Evolutionary conservation across 2,113 vertebrate genomes (phyloP), one percentile per base, ranked within the genome.

Genomic region (Philantomba maxwellii): DNA sequence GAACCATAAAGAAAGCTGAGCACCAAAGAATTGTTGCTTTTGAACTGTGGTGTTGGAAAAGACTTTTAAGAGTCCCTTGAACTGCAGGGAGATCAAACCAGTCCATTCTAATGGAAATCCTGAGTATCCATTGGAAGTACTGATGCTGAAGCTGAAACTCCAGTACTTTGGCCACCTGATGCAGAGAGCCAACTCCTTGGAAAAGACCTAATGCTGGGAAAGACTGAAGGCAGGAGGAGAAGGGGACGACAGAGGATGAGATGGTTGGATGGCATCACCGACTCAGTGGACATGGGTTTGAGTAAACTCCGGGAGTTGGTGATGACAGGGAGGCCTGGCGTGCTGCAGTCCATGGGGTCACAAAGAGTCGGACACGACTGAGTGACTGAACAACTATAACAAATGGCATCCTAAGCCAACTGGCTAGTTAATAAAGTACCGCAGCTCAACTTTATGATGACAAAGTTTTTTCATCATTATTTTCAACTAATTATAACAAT

Each of bases 111-210:
- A 36, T 11, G 17, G n/a, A 19, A 36, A 21, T 70, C 9, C 64
- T 70, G n/a, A 36, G n/a, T 70, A 70, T 21, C n/a, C 64, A 36
- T 21, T 36, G 17, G n/a, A 70, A 70, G 64, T 17, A 70, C 0
- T 70, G 64, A 36, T 36, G n/a, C 4, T 70, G n/a, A 70, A 70
- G 64, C 17, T 70, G n/a, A 70, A 70, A 21, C 4, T 21, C n/a
- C 64, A 70, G 6, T 36, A 36, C 64, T 70, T 36, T 70, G n/a
- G n/a, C n/a, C 9, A 70, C 4, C 10, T 39, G 66, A 23, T 70
- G n/a, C 0, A 0, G 36, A 39, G 19, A 6, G 11, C 10, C 0
- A 0, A 70, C 10, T 70, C 10, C 21, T 23, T 70, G 5, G 66
- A 70, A 70, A 39, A 70, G 66, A 70, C 10, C 10, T 6, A 5